Evolutionary conservation across 2,888 invertebrate species (phyloP), one percentile per base, ranked within the genome.

Genomic region (Phorcus lineatus): DNA sequence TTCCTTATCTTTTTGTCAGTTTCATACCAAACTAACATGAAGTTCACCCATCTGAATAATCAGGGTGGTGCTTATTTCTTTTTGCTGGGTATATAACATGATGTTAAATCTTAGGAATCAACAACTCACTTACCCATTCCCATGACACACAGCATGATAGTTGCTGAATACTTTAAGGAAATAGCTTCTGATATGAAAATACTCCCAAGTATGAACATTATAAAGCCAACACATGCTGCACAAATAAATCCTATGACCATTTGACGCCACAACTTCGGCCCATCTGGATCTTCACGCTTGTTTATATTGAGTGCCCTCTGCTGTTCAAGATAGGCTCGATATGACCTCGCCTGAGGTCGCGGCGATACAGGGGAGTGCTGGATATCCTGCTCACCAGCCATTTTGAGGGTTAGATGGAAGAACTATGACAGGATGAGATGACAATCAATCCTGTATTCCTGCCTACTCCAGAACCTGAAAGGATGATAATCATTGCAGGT

Each of bases 81-180:
- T n/a, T n/a, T n/a, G n/a, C n/a, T n/a, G n/a, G n/a, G n/a, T n/a
- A n/a, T n/a, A n/a, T n/a, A n/a, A n/a, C n/a, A n/a, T n/a, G n/a
- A n/a, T n/a, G n/a, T n/a, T n/a, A n/a, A n/a, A n/a, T n/a, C n/a
- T n/a, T n/a, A n/a, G n/a, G n/a, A n/a, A n/a, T n/a, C n/a, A n/a
- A n/a, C n/a, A n/a, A n/a, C n/a, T n/a, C n/a, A n/a, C n/a, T 85
- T 85, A 91, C 91, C 91, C 80, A 91, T 89, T 74, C 91, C 91
- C 87, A 91, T 86, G 13, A 91, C 88, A 87, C 91, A 91, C n/a
- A 91, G 81, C 90, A 91, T 90, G 13, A 91, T 88, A n/a, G 89
- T 88, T 57, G 90, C 89, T 9, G 90, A 88, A 79, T 89, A 88
- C 40, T 89, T 84, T 67, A 87, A 86, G 52, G 83, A 81, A 0